Evolutionary conservation across 92 coral and sea anemone species (phyloP), one percentile per base, ranked within the genome.

Genomic region (Phymanthus crucifer): DNA sequence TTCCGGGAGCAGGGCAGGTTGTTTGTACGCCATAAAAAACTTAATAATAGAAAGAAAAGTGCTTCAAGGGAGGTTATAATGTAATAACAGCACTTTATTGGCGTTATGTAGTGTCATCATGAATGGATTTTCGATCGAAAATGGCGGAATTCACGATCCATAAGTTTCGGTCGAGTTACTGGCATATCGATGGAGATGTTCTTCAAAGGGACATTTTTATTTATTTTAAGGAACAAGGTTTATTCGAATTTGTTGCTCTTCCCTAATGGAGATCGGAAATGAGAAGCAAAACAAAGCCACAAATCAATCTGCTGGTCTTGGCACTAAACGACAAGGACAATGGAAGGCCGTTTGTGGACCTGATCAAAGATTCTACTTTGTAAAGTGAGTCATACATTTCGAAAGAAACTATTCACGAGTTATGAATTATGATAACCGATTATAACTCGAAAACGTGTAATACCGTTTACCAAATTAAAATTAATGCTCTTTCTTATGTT

Each of bases 361-460:
- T 8, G 88, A 77, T 66, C 84, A 85, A 75, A 79, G 92, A 69
- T 48, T 89, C 78, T 89, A 80, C 70, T 89, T 89, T 68, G 72
- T 76, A 54, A 89, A 89, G 92, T 89, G 73, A 89, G 92, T 85
- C 16, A 50, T 31, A 26, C 13, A 61, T 61, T 61, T 61, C 34
- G 68, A 61, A 71, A 48, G 57, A 36, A 13, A 11, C 68, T 61
- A 61, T 61, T 61, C 68, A 61, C 13, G 68, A 61, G 32, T 61
- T 61, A 61, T 32, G 29, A 38, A 21, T 45, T 32, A 23, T 70
- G 21, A 21, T 35, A 31, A 72, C 56, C 24, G 48, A 72, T 71
- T 40, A 11, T 19, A 72, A 72, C 27, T 57, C 32, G 11, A 57
- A 57, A 2, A 17, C 40, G 40, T 43, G 47, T 24, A 72, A 72